Evolutionary conservation across 2,888 invertebrate species (phyloP).

Genomic region (Nipponacmea schrenckii): DNA sequence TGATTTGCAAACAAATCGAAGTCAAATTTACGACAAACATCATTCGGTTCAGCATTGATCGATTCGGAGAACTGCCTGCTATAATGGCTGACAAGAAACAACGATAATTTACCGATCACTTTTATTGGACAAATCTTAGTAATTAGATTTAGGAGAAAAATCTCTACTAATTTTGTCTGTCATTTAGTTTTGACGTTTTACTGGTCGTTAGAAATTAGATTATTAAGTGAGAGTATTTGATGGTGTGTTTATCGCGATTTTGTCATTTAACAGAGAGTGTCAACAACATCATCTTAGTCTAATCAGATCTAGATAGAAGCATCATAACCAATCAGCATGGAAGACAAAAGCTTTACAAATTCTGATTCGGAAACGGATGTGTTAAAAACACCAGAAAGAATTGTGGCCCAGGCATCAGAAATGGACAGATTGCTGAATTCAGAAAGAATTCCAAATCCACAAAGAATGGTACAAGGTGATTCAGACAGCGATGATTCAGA

Average conservation of each 20-base stretch:
- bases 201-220: neutral
- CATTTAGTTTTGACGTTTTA: conserved; percentile 4
- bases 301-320: no score
- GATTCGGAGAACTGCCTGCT: neutral
- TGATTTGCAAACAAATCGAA: conserved; percentile 8
- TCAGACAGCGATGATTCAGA: neutral
- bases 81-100: neutral
- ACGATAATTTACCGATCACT: neutral
- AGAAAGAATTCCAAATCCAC: no score
- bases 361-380: neutral
- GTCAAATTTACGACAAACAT: conserved; percentile 9
- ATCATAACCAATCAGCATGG: neutral
- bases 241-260: neutral
- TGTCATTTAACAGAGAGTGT: no score
- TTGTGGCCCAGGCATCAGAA: neutral
- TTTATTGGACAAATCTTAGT: neutral
- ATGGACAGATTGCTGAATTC: neutral
- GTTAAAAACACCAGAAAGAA: neutral
- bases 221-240: neutral
- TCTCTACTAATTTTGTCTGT: neutral
- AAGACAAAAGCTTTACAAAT: conserved; percentile 2
- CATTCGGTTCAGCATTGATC: neutral
- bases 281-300: no score
- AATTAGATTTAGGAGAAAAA: conserved; percentile 2
- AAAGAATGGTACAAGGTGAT: no score